Conservation (phyloP, 2,888 invertebrate genomes). For the Caenorhabditis virilis region DNA sequence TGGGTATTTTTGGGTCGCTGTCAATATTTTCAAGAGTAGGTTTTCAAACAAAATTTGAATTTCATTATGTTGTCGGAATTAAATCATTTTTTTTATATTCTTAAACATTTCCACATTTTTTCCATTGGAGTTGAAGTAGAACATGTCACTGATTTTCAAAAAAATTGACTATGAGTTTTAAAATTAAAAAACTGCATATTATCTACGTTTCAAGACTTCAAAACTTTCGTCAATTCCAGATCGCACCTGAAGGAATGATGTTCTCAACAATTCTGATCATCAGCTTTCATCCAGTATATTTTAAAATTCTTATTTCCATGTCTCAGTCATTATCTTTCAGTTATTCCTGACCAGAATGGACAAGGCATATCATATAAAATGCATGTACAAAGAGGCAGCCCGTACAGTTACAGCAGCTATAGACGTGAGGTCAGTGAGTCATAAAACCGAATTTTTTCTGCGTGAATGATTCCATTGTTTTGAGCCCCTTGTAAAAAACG, state of each 20-base stretch:
- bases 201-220: background rate
- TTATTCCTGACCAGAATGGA: slow-evolving; percentile 67
- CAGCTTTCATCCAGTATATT: slow-evolving; percentile 65
- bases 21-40: too few species aligned
- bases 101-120: too few species aligned
- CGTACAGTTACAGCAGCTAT: slow-evolving; percentile 59
- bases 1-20: too few species aligned
- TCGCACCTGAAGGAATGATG: slow-evolving; percentile 67
- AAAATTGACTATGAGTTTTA: too few species aligned
- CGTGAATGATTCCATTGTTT: too few species aligned
- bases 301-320: background rate
- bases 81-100: too few species aligned
- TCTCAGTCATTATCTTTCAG: slow-evolving; percentile 38
- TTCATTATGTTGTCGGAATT: too few species aligned
- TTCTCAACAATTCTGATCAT: slow-evolving; percentile 68
- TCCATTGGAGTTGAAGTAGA: too few species aligned
- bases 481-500: too few species aligned
- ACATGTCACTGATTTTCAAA: too few species aligned
- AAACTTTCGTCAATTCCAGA: slow-evolving; percentile 40
- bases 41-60: too few species aligned
- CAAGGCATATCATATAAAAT: slow-evolving; percentile 68
- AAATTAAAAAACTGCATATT: too few species aligned
- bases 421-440: slow-evolving; percentile 64
- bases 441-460: slow-evolving; percentile 2
- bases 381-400: slow-evolving; percentile 65